phyloP scores from a whole-genome alignment of 1,140 invertebrate species.

The Triops longicaudatus region DNA sequence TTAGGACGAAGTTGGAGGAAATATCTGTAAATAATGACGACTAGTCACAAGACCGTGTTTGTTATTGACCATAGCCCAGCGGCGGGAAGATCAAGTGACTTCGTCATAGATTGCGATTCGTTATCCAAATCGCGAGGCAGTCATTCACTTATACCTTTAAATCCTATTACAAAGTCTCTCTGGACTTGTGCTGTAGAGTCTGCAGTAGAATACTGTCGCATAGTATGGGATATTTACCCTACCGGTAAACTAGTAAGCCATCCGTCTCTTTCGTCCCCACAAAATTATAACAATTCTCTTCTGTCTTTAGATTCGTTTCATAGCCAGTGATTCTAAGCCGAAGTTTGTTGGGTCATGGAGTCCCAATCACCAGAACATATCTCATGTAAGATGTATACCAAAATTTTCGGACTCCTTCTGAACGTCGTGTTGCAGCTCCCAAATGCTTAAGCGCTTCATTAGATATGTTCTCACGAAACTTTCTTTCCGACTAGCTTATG shows the following conservation, averaged over 20 bases:
- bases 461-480: neutral
- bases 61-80: slow-evolving; percentile 85
- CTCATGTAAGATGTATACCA: slow-evolving; percentile 49
- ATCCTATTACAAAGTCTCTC: slow-evolving; percentile 75
- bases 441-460: slow-evolving; percentile 24
- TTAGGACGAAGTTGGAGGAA: too few relatives aligned
- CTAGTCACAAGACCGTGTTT: slow-evolving; percentile 89
- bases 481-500: slow-evolving; percentile 37
- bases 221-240: slow-evolving; percentile 93
- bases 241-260: slow-evolving; percentile 55
- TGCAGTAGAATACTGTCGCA: slow-evolving; percentile 86
- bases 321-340: slow-evolving; percentile 68
- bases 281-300: neutral
- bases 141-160: slow-evolving; percentile 51
- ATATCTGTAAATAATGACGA: slow-evolving; percentile 32
- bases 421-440: slow-evolving; percentile 23
- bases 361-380: slow-evolving; percentile 67
- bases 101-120: slow-evolving; percentile 80
- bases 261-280: neutral
- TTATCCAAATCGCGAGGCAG: slow-evolving; percentile 35
- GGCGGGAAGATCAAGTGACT: slow-evolving; percentile 77
- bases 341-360: slow-evolving; percentile 75
- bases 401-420: slow-evolving; percentile 29
- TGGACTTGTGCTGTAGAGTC: slow-evolving; percentile 94
- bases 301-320: slow-evolving; percentile 52